A percentile compares a stretch with the other conserved stretches of the same genome.
Conservation (phyloP, 2,888 invertebrate genomes). For the Athalia rosae region DNA sequence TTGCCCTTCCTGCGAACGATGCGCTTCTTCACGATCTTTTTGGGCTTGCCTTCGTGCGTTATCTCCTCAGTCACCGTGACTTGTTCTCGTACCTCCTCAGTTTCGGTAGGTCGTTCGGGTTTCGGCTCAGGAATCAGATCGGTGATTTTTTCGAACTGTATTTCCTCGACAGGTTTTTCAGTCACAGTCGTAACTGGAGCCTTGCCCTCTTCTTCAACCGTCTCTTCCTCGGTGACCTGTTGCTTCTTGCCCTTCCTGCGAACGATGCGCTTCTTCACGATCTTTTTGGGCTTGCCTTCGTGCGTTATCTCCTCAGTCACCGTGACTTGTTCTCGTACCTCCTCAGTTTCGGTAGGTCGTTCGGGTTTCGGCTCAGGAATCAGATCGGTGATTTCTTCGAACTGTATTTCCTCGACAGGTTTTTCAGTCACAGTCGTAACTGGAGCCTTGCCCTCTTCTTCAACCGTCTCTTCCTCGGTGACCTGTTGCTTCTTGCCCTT, state of each 20-base stretch:
- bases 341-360: conserved; percentile 68
- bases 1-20: conserved; percentile 71
- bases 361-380: conserved; percentile 58
- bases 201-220: conserved; percentile 71
- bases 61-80: conserved; percentile 55
- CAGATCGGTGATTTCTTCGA: conserved; percentile 50
- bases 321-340: conserved; percentile 50
- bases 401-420: conserved; percentile 52
- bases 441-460: too few species aligned
- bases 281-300: conserved; percentile 61
- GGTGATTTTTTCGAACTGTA: conserved; percentile 26
- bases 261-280: conserved; percentile 72
- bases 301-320: conserved; percentile 54
- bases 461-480: too few species aligned
- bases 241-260: conserved; percentile 73
- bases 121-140: conserved; percentile 24
- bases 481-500: too few species aligned
- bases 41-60: conserved; percentile 53
- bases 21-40: conserved; percentile 64
- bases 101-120: conserved; percentile 59
- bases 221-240: conserved; percentile 75
- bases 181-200: conserved; percentile 64
- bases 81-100: conserved; percentile 48
- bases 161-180: conserved; percentile 16
- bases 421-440: not conserved